phyloP scores from a whole-genome alignment of 2,888 invertebrate genomes.

The Scrobipalpa atriplicella region DNA sequence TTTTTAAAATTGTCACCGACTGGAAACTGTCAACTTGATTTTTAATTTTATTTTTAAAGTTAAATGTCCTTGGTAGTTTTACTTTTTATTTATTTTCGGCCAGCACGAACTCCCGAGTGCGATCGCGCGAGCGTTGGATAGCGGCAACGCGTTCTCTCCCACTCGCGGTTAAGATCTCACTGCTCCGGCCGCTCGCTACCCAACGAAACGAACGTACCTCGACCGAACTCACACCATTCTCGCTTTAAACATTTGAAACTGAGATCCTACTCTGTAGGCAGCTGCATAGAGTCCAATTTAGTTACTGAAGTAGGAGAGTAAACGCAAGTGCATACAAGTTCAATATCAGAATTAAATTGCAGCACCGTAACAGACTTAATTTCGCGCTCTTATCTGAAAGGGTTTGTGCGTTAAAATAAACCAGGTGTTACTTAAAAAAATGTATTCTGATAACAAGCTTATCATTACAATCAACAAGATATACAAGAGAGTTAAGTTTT shows the following conservation, averaged over 20 bases:
- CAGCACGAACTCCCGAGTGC: conserved; percentile 42
- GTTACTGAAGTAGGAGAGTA: neutral
- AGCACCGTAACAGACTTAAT: conserved; percentile 4
- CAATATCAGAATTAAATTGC: conserved; percentile 9
- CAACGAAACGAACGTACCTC: conserved; percentile 9
- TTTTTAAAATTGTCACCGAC: neutral
- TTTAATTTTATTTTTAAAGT: conserved; percentile 6
- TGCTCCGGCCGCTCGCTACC: conserved; percentile 33
- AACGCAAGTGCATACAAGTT: neutral
- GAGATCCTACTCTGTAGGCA: neutral
- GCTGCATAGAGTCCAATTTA: neutral
- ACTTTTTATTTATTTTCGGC: conserved; percentile 34
- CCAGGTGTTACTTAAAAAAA: conserved; percentile 43
- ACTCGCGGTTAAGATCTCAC: conserved; percentile 58
- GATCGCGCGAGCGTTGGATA: conserved; percentile 51
- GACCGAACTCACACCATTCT: conserved; percentile 38
- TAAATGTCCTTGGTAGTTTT: neutral
- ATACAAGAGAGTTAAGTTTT: conserved; percentile 53
- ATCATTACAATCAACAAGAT: conserved; percentile 52
- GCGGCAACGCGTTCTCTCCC: conserved; percentile 54
- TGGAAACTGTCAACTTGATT: neutral
- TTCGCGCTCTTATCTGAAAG: conserved; percentile 18
- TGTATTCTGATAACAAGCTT: conserved; percentile 67
- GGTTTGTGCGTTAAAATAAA: conserved; percentile 29
- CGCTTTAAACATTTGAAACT: conserved; percentile 25